phyloP scores from a whole-genome alignment of 2,888 invertebrate species.

The Hedya salicella region DNA sequence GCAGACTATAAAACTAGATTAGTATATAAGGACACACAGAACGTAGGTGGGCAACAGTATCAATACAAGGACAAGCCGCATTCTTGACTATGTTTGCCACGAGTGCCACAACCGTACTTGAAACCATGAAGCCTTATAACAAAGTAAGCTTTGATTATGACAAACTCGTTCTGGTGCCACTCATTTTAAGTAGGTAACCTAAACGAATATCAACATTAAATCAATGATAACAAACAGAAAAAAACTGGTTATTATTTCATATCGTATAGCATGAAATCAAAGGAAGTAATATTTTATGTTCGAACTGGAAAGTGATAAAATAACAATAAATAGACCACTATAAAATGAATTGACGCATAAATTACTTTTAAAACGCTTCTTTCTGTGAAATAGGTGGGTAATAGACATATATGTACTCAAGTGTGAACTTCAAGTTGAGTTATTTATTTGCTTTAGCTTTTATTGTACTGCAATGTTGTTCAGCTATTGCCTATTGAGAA shows the following conservation, averaged over 20 bases:
- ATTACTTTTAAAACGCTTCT: constrained; percentile 33
- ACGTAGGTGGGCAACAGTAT: constrained; percentile 31
- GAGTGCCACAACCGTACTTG: constrained; percentile 10
- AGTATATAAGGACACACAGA: constrained; percentile 27
- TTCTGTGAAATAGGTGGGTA: constrained; percentile 24
- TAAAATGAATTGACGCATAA: constrained; percentile 37
- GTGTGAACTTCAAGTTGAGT: constrained; percentile 1
- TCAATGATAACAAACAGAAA: constrained; percentile 6
- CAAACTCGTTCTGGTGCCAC: too few species aligned
- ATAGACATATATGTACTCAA: constrained; percentile 26
- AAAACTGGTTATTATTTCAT: constrained; percentile 30
- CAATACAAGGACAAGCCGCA: constrained; percentile 35
- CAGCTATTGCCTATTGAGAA: constrained; percentile 5
- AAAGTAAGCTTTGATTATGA: not conserved
- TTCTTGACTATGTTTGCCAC: constrained; percentile 26
- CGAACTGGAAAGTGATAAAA: constrained; percentile 40
- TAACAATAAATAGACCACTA: constrained; percentile 35
- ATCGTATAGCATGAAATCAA: constrained; percentile 28
- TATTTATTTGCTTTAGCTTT: constrained; percentile 18
- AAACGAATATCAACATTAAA: not conserved
- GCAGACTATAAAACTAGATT: constrained; percentile 32
- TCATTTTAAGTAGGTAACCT: too few species aligned
- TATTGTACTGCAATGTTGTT: constrained; percentile 14
- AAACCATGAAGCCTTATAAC: not conserved
- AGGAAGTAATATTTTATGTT: constrained; percentile 40